Conservation (phyloP, 2,113 vertebrate species). For the Butorides virescens region DNA sequence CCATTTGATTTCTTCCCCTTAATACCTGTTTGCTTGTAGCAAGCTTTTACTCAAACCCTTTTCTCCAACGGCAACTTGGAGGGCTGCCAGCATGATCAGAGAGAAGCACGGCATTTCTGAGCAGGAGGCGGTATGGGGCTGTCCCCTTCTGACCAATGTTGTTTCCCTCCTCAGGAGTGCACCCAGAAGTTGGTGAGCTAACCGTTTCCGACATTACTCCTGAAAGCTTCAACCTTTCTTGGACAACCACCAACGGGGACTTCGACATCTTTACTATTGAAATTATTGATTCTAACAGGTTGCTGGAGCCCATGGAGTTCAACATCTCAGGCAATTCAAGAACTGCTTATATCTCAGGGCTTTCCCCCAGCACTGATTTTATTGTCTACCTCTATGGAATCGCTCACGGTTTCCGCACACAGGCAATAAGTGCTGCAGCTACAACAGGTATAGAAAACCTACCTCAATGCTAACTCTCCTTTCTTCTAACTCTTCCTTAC, state of each 20-base stretch:
- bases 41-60: neutral
- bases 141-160: conserved; percentile 18
- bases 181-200: conserved; percentile 84
- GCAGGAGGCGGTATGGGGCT: neutral
- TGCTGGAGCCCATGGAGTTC: conserved; percentile 82
- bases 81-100: neutral
- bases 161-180: conserved; percentile 83
- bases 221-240: conserved; percentile 89
- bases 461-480: conserved; percentile 31
- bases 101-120: neutral
- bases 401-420: conserved; percentile 77
- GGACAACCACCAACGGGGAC: conserved; percentile 80
- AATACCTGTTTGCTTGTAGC: neutral
- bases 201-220: conserved; percentile 84
- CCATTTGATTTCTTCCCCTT: neutral
- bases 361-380: conserved; percentile 89
- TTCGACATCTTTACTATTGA: conserved; percentile 90
- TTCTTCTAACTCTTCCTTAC: conserved; percentile 43
- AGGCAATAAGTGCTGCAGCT: conserved; percentile 83
- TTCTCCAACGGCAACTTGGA: neutral
- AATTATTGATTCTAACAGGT: conserved; percentile 96
- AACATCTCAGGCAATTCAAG: conserved; percentile 81
- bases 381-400: conserved; percentile 92
- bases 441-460: conserved; percentile 85
- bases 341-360: conserved; percentile 84